A percentile compares a stretch with the other conserved stretches of the same genome.
Evolutionary conservation across 1,140 invertebrate species (phyloP).

Genomic region (Drosophila triauraria): DNA sequence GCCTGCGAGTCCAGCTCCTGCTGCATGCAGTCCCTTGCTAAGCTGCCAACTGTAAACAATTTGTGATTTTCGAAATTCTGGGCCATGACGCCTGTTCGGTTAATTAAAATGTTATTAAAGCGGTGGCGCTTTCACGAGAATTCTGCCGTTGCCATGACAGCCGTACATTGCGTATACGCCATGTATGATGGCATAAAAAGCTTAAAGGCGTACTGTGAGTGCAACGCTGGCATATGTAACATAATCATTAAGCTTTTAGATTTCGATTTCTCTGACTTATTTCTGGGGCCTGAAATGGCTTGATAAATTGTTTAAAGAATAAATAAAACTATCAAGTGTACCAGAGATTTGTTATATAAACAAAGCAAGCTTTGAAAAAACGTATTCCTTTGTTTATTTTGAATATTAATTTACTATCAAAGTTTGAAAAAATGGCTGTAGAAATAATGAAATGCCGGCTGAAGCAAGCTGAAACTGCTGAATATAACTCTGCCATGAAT

Average conservation of each 20-base stretch:
- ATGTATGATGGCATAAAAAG: not conserved
- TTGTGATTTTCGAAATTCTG: conserved; percentile 48
- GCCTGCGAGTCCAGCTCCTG: conserved; percentile 33
- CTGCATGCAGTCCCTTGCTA: conserved; percentile 4
- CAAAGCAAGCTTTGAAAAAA: too few relatives aligned
- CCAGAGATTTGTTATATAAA: too few relatives aligned
- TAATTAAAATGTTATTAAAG: conserved; percentile 72
- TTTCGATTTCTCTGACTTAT: not conserved
- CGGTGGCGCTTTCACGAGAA: conserved; percentile 13
- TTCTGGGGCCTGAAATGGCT: too few relatives aligned
- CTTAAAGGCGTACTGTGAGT: not conserved
- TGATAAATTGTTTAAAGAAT: too few relatives aligned
- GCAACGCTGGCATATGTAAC: not conserved
- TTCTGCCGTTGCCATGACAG: conserved; percentile 7
- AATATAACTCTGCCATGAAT: not conserved
- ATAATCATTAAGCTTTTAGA: not conserved
- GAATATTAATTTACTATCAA: too few relatives aligned
- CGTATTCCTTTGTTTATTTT: too few relatives aligned
- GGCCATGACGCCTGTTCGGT: conserved; percentile 35
- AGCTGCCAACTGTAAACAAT: conserved; percentile 61
- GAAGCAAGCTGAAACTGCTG: not conserved
- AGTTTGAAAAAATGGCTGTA: too few relatives aligned
- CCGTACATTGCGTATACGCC: conserved; percentile 22
- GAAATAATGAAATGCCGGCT: not conserved
- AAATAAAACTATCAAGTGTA: too few relatives aligned